Evolutionary conservation across 2,888 invertebrate genomes (phyloP), one percentile per base, ranked within the genome.

Genomic region (Oeneis ivallda): DNA sequence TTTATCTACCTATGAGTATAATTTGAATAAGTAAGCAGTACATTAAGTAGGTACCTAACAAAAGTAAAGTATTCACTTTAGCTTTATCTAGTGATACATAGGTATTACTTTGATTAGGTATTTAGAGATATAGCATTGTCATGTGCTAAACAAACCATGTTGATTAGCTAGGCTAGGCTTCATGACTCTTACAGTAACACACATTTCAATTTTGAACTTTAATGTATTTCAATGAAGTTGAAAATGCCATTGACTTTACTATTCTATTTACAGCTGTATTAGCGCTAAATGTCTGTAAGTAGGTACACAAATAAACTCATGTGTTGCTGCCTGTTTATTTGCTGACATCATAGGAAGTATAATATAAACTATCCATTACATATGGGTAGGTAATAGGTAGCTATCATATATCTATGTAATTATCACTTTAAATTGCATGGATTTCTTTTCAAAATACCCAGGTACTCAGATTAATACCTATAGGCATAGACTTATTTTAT

Each of bases 281-380:
- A n/a, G n/a, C 41, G 45, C 45, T 58, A 47, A 58, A 60, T 60
- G 49, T 37, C 49, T 39, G 49, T 50, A 47, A 17, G 17, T 50
- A 47, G 9, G 17, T 15, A 3, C 26, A 26, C 5, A 26, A 26
- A 26, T 17, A 39, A 34, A 39, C 15, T 37, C 37, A 37, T 9
- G 9, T 13, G 15, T 37, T 32, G 26, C 26, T 26, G 26, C 26
- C 9, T 39, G 49, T 32, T 49, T 34, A 37, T 11, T 26, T 47
- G 11, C 10, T 45, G 39, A 57, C 56, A 49, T 63, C 56, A 45
- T 34, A 39, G 49, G n/a, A 49, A 11, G 11, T 15, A 13, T 39
- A 9, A 13, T 39, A 9, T n/a, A 6, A 17, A 9, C 32, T 50
- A 39, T 9, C 13, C 39, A 39, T 17, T 32, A 39, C 10, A 43